Base-by-base conservation (phyloP, 2,888 invertebrate genomes). In the Agrochola lota region DNA sequence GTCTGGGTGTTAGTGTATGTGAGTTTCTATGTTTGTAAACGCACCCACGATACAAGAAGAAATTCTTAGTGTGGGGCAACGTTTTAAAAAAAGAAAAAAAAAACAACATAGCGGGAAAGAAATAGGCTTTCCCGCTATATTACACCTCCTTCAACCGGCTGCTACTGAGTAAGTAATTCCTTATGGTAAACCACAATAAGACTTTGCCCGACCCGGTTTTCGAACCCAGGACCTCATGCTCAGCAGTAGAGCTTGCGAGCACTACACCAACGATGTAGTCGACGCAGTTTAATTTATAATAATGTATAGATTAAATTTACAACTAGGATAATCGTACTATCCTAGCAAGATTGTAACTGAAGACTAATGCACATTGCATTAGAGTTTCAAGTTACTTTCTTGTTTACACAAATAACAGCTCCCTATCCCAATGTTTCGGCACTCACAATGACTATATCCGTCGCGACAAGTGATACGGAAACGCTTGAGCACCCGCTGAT, bases 371-470 rank as follows among this genome's bases (percentile, higher is more conserved):
- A n/a, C n/a, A n/a, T n/a, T n/a, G n/a, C n/a, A n/a, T n/a, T n/a
- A n/a, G n/a, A n/a, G n/a, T n/a, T n/a, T n/a, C n/a, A n/a, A n/a
- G n/a, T n/a, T n/a, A n/a, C n/a, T n/a, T n/a, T n/a, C n/a, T n/a
- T n/a, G n/a, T n/a, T n/a, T n/a, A n/a, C 43, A 15, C 23, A 43
- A 66, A 68, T 7, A 78, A 26, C 60, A 40, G 6, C 46, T 26
- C 17, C 62, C 46, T 40, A 6, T 6, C 9, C 20, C 23, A 62
- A 66, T 68, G 49, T 80, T 63, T 80, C 49, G 30, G 17, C 17
- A 26, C 35, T 75, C 49, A 4, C 81, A 68, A 76, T 81, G 35
- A 81, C 57, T 68, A 57, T 68, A 57, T 81, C 67, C 62, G 55
- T 60, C 26, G 75, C 55, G 40, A 49, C 30, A 52, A 68, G 49